Conservation (phyloP, 2,113 vertebrate species). For the Cheirogaleus medius region DNA sequence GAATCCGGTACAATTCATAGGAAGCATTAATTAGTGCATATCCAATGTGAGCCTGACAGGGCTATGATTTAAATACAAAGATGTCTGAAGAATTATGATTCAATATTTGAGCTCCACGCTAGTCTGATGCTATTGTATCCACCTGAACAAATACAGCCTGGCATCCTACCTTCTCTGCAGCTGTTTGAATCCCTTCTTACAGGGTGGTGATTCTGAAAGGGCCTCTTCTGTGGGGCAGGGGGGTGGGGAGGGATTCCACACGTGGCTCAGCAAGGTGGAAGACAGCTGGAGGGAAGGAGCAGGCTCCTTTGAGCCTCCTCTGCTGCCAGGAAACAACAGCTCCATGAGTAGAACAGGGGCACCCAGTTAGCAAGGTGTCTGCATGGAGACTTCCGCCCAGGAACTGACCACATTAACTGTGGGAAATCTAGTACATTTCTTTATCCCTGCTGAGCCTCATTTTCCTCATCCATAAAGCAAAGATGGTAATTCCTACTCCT, state of each 20-base stretch:
- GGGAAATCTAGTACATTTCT: neutral
- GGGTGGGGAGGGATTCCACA: neutral
- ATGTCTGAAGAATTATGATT: constrained; percentile 83
- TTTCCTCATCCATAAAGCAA: neutral
- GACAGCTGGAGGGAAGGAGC: neutral
- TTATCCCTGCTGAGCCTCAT: neutral
- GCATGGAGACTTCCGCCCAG: neutral
- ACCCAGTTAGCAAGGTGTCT: neutral
- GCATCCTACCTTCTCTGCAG: constrained; percentile 55
- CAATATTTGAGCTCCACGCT: constrained; percentile 83
- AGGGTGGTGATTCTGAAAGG: constrained; percentile 61
- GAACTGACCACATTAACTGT: neutral
- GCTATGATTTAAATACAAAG: constrained; percentile 85
- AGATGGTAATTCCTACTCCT: neutral
- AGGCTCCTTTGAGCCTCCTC: neutral
- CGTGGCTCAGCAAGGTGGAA: constrained; percentile 72
- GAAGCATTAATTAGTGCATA: constrained; percentile 85
- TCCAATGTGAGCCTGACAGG: constrained; percentile 83
- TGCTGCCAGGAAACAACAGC: neutral
- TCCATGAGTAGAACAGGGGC: neutral
- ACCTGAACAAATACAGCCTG: constrained; percentile 58
- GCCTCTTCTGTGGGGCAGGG: constrained; percentile 24
- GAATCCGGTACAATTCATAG: constrained; percentile 75
- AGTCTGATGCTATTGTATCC: constrained; percentile 78
- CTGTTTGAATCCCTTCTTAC: constrained; percentile 71